Evolutionary conservation across 2,888 invertebrate genomes (phyloP), one percentile per base, ranked within the genome.

Genomic region (Nebria salina): DNA sequence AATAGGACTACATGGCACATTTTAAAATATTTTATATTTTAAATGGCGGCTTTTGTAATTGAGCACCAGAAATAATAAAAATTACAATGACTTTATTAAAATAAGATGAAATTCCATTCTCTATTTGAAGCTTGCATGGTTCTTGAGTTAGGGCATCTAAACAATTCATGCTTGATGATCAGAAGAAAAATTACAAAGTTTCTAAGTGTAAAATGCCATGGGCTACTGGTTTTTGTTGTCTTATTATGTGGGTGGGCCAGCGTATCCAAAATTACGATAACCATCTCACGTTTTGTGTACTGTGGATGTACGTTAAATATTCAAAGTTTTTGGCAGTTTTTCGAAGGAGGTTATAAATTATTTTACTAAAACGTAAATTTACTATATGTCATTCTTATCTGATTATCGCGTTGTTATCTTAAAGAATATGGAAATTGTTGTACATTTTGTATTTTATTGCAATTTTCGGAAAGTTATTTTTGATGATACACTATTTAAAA

Each of bases 271-370:
- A 77, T 77, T 77, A 77, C 72, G 77, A 77, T 77, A 77, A 77
- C 72, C 77, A 77, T 77, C 77, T 77, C 77, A 77, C 77, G 77
- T 77, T 77, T 77, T 43, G 77, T 9, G 68, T 72, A 34, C 34
- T 20, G 65, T 70, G 43, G 70, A 66, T 77, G 77, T 77, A 68
- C 65, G 77, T 43, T 41, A 77, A 72, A 77, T 77, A 72, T 42
- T 77, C 72, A 70, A 72, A 26, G 70, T 68, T 77, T 77, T 77
- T 77, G 72, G 77, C 77, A 77, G 72, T 54, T 64, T 72, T 13
- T 77, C 34, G 11, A 77, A 70, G 9, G 42, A 68, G 72, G 65
- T 54, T 70, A 72, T 77, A 77, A 72, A 77, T 77, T 77, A 77
- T 77, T 72, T 72, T 64, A 42, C 34, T 72, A 8, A 64, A 77